Evolutionary conservation across 2,888 invertebrate species (phyloP), one percentile per base, ranked within the genome.

Genomic region (Ichneumon xanthorius): DNA sequence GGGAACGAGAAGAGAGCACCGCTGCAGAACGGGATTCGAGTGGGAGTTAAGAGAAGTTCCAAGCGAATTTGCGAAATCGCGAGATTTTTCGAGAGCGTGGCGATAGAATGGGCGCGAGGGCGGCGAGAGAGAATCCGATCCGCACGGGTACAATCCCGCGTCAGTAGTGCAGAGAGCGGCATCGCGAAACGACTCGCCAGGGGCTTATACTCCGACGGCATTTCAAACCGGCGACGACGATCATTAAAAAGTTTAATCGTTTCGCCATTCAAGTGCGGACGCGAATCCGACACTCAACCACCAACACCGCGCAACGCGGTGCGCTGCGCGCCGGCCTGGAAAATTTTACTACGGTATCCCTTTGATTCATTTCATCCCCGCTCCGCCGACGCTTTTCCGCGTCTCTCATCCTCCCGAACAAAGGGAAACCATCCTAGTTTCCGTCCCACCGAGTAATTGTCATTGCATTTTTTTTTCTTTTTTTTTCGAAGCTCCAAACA

Each of bases 211-310:
- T 88, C 90, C 90, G 84, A 85, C 86, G 89, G 86, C 89, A 89
- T 89, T 91, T 90, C 87, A 89, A 82, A 85, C 89, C 89, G 89
- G 88, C 91, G 91, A 90, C 90, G 91, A 91, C 90, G 90, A 91
- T 92, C 92, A 92, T 92, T 92, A 92, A 92, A 48, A 92, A 92
- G 90, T 92, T 92, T 92, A 92, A 92, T 91, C 91, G 92, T 89
- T 88, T 89, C 88, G 61, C 89, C 86, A 91, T 92, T 92, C 88
- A 92, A 91, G 91, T 88, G 89, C 76, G 76, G 80, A 67, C 67
- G 87, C 88, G 89, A 89, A 91, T 91, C 90, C 89, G 87, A 90
- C 88, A 89, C 90, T 89, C 90, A 88, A 87, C 88, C 55, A 30
- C 26, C 63, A 14, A 30, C 30, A 77, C 30, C 9, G 14, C 30